Conservation (phyloP, 2,113 vertebrate species). For the Micronycteris hirsuta region DNA sequence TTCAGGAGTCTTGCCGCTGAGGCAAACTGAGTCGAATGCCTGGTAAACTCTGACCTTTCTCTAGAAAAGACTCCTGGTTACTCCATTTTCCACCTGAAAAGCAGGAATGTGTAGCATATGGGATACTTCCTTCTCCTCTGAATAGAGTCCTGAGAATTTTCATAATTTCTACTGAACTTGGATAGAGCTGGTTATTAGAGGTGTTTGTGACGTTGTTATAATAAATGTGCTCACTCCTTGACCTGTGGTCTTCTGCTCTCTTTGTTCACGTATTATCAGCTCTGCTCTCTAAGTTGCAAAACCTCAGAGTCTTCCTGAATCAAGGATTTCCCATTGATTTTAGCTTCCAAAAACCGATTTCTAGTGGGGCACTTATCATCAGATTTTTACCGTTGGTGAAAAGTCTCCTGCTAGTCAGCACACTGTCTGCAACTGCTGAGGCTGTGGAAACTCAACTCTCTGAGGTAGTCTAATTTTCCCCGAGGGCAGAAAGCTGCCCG, state of each 20-base stretch:
- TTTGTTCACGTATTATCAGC: background rate
- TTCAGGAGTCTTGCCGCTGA: background rate
- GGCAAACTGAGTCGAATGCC: background rate
- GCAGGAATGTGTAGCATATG: background rate
- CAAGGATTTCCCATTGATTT: background rate
- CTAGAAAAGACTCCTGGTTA: background rate
- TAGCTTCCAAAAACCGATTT: conserved; percentile 11
- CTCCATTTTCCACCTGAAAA: background rate
- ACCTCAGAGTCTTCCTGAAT: background rate
- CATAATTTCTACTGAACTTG: background rate
- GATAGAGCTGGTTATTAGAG: background rate
- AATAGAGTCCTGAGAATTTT: background rate
- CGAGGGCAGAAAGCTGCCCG: background rate
- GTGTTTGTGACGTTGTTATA: background rate
- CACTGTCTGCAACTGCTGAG: background rate
- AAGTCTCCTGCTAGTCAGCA: background rate
- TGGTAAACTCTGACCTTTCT: background rate
- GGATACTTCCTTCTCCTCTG: background rate
- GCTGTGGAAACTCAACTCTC: conserved; percentile 4
- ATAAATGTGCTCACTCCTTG: background rate
- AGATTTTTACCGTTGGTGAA: background rate
- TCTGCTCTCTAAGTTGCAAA: background rate
- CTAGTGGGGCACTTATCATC: background rate
- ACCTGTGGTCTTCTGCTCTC: background rate
- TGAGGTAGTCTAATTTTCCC: conserved; percentile 29